These are phyloP conservation scores for Drosophila cognata DNA, from an alignment of 2,888 invertebrate genomes.

Conservation along the genomic window DNA sequence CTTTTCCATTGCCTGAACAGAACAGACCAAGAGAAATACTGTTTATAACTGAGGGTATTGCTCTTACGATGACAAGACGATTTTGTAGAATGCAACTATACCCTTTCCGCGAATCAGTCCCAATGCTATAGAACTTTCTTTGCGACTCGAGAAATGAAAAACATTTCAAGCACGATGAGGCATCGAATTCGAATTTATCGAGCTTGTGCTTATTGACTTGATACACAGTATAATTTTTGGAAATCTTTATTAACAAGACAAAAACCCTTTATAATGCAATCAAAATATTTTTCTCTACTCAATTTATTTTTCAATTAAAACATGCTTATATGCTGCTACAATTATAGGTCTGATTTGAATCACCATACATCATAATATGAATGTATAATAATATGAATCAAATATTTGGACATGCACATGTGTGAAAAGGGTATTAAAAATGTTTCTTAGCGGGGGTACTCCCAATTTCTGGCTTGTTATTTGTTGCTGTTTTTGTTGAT, in stretches of 20 bases:
- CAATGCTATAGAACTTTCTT: background rate
- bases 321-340: background rate
- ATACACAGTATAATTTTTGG: background rate
- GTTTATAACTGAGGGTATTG: constrained; percentile 76
- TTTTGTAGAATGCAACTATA: constrained; percentile 57
- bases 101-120: constrained; percentile 27
- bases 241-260: background rate
- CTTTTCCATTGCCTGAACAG: constrained; percentile 57
- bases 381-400: background rate
- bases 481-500: constrained; percentile 35
- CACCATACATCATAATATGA: background rate
- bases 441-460: background rate
- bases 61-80: constrained; percentile 72
- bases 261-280: background rate
- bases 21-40: constrained; percentile 58
- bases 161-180: background rate
- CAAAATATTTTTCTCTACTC: background rate
- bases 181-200: background rate
- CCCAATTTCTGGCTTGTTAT: constrained; percentile 55
- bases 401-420: background rate
- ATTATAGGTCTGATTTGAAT: background rate
- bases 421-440: constrained; percentile 45
- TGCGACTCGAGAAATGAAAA: background rate
- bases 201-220: background rate
- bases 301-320: background rate